Evolutionary conservation across 1,140 invertebrate genomes (phyloP).

Genomic region (Drosophila rhopaloa): DNA sequence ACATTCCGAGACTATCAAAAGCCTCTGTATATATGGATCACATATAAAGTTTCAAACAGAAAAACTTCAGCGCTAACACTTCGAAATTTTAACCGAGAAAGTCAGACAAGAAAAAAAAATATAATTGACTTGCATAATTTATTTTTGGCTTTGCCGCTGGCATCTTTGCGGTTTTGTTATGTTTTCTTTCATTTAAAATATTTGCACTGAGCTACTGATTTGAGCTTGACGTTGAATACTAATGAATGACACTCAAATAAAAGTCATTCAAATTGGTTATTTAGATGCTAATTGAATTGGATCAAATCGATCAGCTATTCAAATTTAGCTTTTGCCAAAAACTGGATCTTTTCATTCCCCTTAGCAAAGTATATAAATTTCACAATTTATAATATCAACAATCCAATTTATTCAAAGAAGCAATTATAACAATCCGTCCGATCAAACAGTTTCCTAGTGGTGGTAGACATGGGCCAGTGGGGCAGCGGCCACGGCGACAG

Average conservation of each 20-base stretch:
- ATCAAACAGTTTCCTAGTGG: conserved; percentile 39
- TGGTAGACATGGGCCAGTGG: conserved; percentile 66
- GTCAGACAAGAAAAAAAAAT: not conserved
- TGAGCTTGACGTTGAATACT: conserved; percentile 16
- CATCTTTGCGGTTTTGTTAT: conserved; percentile 3
- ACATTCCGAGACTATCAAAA: too few relatives aligned
- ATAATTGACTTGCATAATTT: conserved; percentile 14
- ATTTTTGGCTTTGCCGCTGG: conserved; percentile 8
- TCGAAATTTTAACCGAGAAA: not conserved
- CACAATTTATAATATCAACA: conserved; percentile 31
- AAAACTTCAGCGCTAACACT: too few relatives aligned
- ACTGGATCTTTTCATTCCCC: not conserved
- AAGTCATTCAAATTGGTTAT: conserved; percentile 42
- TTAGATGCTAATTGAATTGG: conserved; percentile 28
- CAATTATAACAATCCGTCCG: conserved; percentile 51
- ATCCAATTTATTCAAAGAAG: conserved; percentile 59
- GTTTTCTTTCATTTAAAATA: conserved; percentile 5
- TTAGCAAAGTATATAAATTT: not conserved
- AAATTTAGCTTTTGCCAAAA: conserved; percentile 2
- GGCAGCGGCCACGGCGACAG: conserved; percentile 51
- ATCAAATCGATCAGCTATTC: conserved; percentile 23
- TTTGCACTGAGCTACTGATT: conserved; percentile 22
- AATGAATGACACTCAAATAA: conserved; percentile 22
- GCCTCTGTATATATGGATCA: too few relatives aligned
- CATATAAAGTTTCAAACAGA: too few relatives aligned